Conservation (phyloP, 2,113 vertebrate species). For the Salvator merianae region DNA sequence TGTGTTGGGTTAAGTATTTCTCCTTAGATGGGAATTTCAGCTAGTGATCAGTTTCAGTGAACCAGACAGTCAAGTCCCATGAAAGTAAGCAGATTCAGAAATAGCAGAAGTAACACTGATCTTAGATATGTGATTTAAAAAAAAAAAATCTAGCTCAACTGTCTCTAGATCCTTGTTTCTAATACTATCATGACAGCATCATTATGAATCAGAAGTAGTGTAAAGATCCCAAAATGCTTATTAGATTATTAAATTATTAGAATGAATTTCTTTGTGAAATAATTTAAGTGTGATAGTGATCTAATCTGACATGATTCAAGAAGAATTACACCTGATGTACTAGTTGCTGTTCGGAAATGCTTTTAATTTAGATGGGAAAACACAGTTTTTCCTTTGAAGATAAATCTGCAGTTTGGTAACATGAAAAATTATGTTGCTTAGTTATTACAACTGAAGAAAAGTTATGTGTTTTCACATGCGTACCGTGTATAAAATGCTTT, state of each 20-base stretch:
- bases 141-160: too few relatives aligned
- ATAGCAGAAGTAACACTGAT: too few relatives aligned
- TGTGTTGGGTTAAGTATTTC: too few relatives aligned
- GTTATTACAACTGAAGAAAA: not conserved
- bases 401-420: not conserved
- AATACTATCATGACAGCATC: not conserved
- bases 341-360: not conserved
- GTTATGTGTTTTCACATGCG: not conserved
- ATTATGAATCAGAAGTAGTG: not conserved
- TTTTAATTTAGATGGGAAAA: not conserved
- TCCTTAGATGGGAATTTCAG: too few relatives aligned
- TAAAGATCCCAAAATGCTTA: too few relatives aligned
- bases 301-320: not conserved
- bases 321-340: not conserved
- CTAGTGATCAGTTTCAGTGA: too few relatives aligned
- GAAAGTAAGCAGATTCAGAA: too few relatives aligned
- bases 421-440: not conserved
- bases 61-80: too few relatives aligned
- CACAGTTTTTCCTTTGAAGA: not conserved
- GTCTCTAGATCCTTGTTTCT: not conserved
- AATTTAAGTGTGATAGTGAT: too few relatives aligned
- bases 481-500: not conserved
- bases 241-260: too few relatives aligned
- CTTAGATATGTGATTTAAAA: too few relatives aligned
- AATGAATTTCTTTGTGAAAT: too few relatives aligned